A percentile compares a stretch with the other conserved stretches of the same genome.
Evolutionary conservation across 2,797 vertebrate genomes (phyloP).

Genomic region (Sebastes jordani): DNA sequence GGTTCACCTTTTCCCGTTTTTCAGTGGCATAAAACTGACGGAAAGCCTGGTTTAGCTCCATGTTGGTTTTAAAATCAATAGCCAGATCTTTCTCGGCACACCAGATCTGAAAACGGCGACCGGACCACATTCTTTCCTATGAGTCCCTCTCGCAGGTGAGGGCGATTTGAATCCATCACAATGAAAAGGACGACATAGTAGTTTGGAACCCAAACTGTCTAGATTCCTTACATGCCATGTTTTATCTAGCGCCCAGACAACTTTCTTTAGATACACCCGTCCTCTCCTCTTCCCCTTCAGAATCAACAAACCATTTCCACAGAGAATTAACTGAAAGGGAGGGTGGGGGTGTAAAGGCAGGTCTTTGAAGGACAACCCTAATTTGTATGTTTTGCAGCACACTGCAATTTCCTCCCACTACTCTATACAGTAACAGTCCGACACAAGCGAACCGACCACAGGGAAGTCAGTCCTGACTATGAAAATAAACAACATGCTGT

Average conservation of each 20-base stretch:
- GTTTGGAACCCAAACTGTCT: not conserved
- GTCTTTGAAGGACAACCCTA: not conserved
- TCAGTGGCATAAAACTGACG: not conserved
- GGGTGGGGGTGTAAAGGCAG: not conserved
- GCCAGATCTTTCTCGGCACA: not conserved
- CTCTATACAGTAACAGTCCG: not conserved
- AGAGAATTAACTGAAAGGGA: not conserved
- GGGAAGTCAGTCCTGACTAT: conserved; percentile 20
- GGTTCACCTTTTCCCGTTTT: not conserved
- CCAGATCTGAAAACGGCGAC: not conserved
- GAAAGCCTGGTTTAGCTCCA: not conserved
- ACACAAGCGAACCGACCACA: conserved; percentile 1
- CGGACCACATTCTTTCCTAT: not conserved
- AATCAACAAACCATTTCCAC: not conserved
- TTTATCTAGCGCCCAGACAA: not conserved
- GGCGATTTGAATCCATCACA: not conserved
- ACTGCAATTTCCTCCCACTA: conserved; percentile 13
- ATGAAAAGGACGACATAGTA: not conserved
- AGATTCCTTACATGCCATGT: not conserved
- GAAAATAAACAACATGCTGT: conserved; percentile 18
- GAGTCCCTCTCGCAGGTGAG: not conserved
- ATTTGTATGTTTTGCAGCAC: conserved; percentile 18
- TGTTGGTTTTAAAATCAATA: not conserved
- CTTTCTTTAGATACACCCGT: not conserved
- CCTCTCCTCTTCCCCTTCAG: not conserved